Conservation (phyloP, 2,113 vertebrate genomes). For the Polypterus bichir region DNA sequence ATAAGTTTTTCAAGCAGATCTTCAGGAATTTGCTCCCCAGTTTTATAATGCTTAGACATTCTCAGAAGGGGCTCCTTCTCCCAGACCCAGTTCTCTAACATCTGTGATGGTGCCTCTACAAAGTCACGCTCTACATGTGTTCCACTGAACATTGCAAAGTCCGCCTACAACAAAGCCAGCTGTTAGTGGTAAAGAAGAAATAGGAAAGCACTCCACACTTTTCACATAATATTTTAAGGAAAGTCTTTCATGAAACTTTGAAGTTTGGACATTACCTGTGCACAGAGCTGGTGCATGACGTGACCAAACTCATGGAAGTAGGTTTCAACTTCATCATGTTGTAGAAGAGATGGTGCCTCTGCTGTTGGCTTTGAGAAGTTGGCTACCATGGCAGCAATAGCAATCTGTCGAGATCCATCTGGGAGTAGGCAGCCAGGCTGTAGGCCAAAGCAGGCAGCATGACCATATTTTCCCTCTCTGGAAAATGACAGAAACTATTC, state of each 20-base stretch:
- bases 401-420: conserved; percentile 64
- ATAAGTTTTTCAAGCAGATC: conserved; percentile 82
- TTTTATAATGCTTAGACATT: conserved; percentile 86
- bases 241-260: background rate
- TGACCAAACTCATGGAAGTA: conserved; percentile 97
- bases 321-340: conserved; percentile 95
- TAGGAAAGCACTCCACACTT: background rate
- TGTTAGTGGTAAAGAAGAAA: background rate
- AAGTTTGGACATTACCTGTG: conserved; percentile 52
- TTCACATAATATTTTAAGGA: background rate
- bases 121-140: conserved; percentile 93
- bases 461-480: conserved; percentile 92
- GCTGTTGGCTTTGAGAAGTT: conserved; percentile 88
- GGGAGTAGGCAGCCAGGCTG: conserved; percentile 80
- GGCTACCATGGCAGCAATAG: conserved; percentile 89
- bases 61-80: conserved; percentile 78
- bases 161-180: conserved; percentile 45
- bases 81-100: conserved; percentile 99
- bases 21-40: conserved; percentile 52
- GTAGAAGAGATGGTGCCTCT: conserved; percentile 72
- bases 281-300: conserved; percentile 96
- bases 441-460: conserved; percentile 88
- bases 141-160: conserved; percentile 94
- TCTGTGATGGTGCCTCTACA: conserved; percentile 90
- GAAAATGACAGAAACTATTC: too few relatives aligned